A percentile compares a stretch with the other conserved stretches of the same genome.
Conservation (phyloP, 2,113 vertebrate species). For the Calypte anna region DNA sequence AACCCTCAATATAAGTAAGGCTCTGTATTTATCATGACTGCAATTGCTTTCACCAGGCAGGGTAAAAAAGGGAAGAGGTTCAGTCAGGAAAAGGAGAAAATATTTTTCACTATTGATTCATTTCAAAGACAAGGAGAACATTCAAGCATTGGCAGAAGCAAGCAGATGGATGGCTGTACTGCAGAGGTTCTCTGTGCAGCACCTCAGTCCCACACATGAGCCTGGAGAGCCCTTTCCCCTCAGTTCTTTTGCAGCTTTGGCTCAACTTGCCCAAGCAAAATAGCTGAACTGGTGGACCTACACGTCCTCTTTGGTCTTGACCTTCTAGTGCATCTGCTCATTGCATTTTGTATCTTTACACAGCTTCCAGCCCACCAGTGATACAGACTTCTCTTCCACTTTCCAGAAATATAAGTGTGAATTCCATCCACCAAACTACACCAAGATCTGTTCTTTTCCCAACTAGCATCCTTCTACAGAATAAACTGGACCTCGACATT, state of each 20-base stretch:
- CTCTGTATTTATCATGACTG: not conserved
- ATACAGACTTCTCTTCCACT: not conserved
- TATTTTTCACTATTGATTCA: not conserved
- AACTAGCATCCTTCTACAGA: not conserved
- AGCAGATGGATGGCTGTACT: not conserved
- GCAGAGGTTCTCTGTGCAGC: not conserved
- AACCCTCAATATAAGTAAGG: not conserved
- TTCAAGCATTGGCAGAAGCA: rapidly evolving
- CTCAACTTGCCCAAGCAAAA: not conserved
- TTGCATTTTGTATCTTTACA: rapidly evolving
- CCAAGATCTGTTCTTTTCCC: not conserved
- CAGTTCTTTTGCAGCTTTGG: not conserved
- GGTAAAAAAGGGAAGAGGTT: not conserved
- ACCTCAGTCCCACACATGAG: not conserved
- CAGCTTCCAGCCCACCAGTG: not conserved
- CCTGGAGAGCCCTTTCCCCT: not conserved
- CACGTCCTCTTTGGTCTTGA: not conserved
- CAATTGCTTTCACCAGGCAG: not conserved
- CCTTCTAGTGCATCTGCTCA: not conserved
- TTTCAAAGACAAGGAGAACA: not conserved
- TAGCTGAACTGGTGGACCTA: not conserved
- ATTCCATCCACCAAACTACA: not conserved
- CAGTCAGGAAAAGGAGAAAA: not conserved
- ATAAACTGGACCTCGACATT: not conserved
- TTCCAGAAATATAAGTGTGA: not conserved